Evolutionary conservation across 2,113 vertebrate genomes (phyloP).

Genomic region (Hymenochirus boettgeri): DNA sequence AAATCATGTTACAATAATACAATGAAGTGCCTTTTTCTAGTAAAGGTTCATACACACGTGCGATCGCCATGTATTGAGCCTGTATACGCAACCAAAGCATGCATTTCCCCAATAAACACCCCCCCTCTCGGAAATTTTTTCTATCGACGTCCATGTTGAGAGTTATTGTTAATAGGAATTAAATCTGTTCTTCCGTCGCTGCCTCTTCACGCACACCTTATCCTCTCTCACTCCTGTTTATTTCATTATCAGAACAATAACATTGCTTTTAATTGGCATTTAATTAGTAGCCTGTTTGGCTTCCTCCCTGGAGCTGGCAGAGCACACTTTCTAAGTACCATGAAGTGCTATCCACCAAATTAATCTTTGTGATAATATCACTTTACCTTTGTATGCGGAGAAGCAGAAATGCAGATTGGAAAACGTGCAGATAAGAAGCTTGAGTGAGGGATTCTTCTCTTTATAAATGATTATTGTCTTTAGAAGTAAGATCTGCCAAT

Average conservation of each 20-base stretch:
- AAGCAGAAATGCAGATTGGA: conserved; percentile 32
- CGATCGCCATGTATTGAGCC: no score
- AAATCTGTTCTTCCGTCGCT: conserved; percentile 2
- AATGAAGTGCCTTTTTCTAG: no score
- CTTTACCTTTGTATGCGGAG: conserved; percentile 39
- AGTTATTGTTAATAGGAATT: conserved; percentile 15
- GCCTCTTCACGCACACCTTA: conserved; percentile 30
- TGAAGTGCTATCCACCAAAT: conserved; percentile 40
- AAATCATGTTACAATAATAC: no score
- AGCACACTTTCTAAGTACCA: conserved; percentile 37
- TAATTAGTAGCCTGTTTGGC: conserved; percentile 35
- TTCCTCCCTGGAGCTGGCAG: conserved; percentile 37
- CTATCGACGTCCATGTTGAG: no score
- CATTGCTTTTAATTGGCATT: conserved; percentile 39
- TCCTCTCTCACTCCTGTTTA: conserved; percentile 41
- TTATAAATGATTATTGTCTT: conserved; percentile 19
- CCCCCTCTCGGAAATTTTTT: no score
- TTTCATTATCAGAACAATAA: conserved; percentile 43
- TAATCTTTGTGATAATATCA: conserved; percentile 44
- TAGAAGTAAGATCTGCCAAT: conserved; percentile 1
- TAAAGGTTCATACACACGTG: no score
- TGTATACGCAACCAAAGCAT: no score
- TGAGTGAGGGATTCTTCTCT: conserved; percentile 23
- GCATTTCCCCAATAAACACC: no score
- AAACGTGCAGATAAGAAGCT: conserved; percentile 24